These are phyloP conservation scores for Antechinus flavipes DNA, from an alignment of 2,113 vertebrate species.

Conservation along the genomic window DNA sequence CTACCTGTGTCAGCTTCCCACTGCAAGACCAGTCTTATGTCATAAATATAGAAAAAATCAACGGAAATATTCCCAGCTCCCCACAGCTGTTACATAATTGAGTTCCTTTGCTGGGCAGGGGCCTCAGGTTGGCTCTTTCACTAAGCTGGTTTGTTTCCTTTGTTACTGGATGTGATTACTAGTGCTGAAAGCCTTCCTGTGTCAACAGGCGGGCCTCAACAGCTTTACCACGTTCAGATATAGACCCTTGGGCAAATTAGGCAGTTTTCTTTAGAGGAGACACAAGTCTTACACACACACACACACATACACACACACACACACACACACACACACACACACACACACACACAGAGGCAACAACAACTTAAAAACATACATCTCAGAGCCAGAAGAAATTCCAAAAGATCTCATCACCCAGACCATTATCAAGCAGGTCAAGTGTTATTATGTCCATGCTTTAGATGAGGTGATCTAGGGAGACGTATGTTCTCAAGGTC, in stretches of 20 bases:
- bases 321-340: too few relatives aligned
- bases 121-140: not conserved
- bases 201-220: conserved; percentile 17
- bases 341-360: not conserved
- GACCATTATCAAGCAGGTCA: not conserved
- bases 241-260: not conserved
- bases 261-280: not conserved
- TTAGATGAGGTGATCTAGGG: not conserved
- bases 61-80: not conserved
- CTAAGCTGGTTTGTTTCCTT: not conserved
- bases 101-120: not conserved
- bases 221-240: not conserved
- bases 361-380: conserved; percentile 2
- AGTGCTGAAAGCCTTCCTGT: not conserved
- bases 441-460: not conserved
- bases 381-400: not conserved
- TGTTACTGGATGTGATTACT: not conserved
- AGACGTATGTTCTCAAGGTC: not conserved
- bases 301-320: too few relatives aligned
- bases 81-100: conserved; percentile 24
- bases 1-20: not conserved
- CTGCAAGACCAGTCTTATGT: not conserved
- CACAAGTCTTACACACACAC: not conserved
- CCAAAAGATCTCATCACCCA: not conserved
- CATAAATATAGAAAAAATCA: conserved; percentile 12